Evolutionary conservation across 37 sponge, comb jelly and placozoan genomes (phyloP).

Genomic region (Chondrosia reniformis): DNA sequence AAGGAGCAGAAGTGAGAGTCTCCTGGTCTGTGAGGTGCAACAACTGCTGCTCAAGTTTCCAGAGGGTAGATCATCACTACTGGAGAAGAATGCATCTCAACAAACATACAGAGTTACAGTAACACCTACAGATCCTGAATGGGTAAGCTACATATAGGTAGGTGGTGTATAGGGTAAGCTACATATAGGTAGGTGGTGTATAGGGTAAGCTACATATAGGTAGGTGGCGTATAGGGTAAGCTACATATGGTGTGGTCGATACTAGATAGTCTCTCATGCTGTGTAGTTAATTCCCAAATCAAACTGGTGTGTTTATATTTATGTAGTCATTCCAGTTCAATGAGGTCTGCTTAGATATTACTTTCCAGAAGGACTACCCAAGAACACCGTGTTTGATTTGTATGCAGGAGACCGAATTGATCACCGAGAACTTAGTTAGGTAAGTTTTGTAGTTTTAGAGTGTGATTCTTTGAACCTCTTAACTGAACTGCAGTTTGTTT

Average conservation of each 20-base stretch:
- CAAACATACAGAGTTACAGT: slow-evolving; percentile 25
- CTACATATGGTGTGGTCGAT: no score
- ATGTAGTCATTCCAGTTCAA: slow-evolving; percentile 14
- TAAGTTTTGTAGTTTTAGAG: background rate
- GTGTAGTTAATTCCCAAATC: no score
- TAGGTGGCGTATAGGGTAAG: no score
- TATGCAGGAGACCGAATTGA: slow-evolving; percentile 16
- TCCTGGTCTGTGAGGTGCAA: slow-evolving; percentile 16
- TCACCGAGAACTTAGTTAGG: background rate
- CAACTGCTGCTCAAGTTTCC: slow-evolving; percentile 45
- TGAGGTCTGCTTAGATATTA: slow-evolving; percentile 7
- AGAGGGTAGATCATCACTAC: slow-evolving; percentile 21
- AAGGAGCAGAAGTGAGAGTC: background rate
- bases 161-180: no score
- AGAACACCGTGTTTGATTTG: background rate
- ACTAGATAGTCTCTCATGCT: no score
- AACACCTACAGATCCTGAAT: slow-evolving; percentile 54
- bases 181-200: no score
- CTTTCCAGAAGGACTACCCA: slow-evolving; percentile 45
- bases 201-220: no score
- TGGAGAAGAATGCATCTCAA: slow-evolving; percentile 33
- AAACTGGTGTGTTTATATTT: no score
- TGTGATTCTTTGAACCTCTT: background rate
- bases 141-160: no score
- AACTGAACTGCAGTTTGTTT: no score